phyloP scores from a whole-genome alignment of 2,113 vertebrate species.

The Solenodon paradoxus region DNA sequence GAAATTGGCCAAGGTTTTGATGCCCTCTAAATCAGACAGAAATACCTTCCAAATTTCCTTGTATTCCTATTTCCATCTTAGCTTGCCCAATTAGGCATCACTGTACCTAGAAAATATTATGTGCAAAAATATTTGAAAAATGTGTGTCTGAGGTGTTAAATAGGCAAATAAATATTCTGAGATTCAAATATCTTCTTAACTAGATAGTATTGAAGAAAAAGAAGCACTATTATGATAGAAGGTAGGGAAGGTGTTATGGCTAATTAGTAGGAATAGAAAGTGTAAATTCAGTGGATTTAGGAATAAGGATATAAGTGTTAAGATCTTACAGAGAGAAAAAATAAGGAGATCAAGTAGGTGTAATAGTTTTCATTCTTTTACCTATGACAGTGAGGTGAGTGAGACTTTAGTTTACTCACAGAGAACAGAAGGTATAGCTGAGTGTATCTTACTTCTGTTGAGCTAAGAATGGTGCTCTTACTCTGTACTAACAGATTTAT shows the following conservation, averaged over 20 bases:
- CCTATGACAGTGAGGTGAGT: background rate
- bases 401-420: background rate
- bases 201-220: background rate
- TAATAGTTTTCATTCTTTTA: background rate
- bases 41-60: conserved; percentile 16
- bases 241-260: background rate
- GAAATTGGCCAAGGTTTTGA: background rate
- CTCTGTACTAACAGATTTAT: background rate
- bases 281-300: background rate
- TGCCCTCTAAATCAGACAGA: conserved; percentile 5
- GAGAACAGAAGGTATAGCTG: background rate
- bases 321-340: background rate
- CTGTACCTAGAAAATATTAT: background rate
- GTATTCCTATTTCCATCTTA: background rate
- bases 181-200: conserved; percentile 8
- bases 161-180: background rate
- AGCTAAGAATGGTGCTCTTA: background rate
- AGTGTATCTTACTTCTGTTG: background rate
- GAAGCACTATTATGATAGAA: background rate
- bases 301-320: background rate
- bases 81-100: conserved; percentile 1
- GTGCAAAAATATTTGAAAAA: conserved; percentile 10
- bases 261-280: background rate
- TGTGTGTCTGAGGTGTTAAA: background rate
- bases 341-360: background rate